A percentile compares a stretch with the other conserved stretches of the same genome.
phyloP scores from a whole-genome alignment of 2,888 invertebrate species.

The Magallana nippona region DNA sequence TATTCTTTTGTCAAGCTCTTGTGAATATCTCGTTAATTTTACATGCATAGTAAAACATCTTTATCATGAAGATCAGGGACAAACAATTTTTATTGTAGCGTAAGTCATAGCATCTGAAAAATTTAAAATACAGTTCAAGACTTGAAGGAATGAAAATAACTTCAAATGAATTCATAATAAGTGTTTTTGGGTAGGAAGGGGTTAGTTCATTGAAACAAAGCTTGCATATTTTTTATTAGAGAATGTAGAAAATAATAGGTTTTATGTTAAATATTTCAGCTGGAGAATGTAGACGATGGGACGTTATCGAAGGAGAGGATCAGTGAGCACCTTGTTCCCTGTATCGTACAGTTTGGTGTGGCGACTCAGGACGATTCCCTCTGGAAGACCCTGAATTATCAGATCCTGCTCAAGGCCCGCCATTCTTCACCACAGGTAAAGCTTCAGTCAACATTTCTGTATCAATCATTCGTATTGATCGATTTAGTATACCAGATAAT shows the following conservation, averaged over 20 bases:
- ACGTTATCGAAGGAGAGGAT: conserved; percentile 84
- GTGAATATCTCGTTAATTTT: no score
- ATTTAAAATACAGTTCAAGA: no score
- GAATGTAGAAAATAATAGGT: neutral
- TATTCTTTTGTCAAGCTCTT: neutral
- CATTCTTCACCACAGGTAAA: conserved; percentile 86
- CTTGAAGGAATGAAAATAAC: no score
- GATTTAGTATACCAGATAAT: no score
- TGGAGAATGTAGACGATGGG: conserved; percentile 79
- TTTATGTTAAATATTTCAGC: conserved; percentile 59
- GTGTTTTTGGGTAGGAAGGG: no score
- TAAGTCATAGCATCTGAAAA: no score
- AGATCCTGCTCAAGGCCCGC: conserved; percentile 92
- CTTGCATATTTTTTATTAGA: neutral
- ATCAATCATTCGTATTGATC: neutral
- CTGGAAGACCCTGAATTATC: conserved; percentile 94
- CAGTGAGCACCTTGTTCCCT: conserved; percentile 85
- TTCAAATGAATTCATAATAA: no score
- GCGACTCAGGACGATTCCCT: conserved; percentile 89
- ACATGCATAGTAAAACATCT: no score
- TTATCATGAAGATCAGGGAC: no score
- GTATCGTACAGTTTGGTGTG: conserved; percentile 90
- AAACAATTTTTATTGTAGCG: no score
- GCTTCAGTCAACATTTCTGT: neutral
- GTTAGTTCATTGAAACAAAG: no score